These are phyloP conservation scores for Holacanthus passer DNA, from an alignment of 2,113 vertebrate species.

Conservation along the genomic window DNA sequence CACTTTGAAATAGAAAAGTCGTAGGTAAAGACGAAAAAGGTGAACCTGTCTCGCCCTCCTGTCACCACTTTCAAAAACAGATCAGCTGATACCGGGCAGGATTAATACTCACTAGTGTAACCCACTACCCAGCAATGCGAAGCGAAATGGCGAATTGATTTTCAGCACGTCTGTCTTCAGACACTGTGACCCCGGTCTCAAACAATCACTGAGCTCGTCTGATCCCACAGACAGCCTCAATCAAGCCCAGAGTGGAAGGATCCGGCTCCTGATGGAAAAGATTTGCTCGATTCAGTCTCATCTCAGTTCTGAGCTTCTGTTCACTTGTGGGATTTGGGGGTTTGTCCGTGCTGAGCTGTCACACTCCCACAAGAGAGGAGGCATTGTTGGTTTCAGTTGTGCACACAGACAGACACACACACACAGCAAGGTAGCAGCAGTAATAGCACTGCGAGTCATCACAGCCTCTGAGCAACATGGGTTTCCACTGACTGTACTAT, in stretches of 20 bases:
- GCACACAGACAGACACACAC: slow-evolving; percentile 3
- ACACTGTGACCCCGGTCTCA: slow-evolving; percentile 35
- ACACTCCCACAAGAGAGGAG: slow-evolving; percentile 34
- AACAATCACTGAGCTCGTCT: slow-evolving; percentile 35
- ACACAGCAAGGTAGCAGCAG: slow-evolving; percentile 12
- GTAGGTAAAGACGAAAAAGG: not conserved
- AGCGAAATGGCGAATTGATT: slow-evolving; percentile 41
- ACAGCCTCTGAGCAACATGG: slow-evolving; percentile 71
- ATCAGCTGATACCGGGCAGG: slow-evolving; percentile 14
- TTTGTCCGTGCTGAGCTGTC: slow-evolving; percentile 47
- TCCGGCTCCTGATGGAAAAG: slow-evolving; percentile 22
- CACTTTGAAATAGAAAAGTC: slow-evolving; percentile 26
- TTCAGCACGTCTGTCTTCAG: slow-evolving; percentile 37
- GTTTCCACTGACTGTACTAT: slow-evolving; percentile 58
- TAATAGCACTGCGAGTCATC: slow-evolving; percentile 38
- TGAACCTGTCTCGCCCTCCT: slow-evolving; percentile 40
- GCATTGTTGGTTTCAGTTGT: slow-evolving; percentile 35
- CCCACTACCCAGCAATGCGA: slow-evolving; percentile 28
- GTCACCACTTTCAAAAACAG: slow-evolving; percentile 9
- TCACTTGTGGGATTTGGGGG: slow-evolving; percentile 19
- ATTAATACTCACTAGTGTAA: slow-evolving; percentile 68
- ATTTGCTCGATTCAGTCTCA: slow-evolving; percentile 43
- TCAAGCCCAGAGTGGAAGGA: slow-evolving; percentile 37
- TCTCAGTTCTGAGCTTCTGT: slow-evolving; percentile 32
- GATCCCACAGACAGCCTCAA: slow-evolving; percentile 42